Conservation (phyloP, 2,797 vertebrate species). For the Loriculus beryllinus region DNA sequence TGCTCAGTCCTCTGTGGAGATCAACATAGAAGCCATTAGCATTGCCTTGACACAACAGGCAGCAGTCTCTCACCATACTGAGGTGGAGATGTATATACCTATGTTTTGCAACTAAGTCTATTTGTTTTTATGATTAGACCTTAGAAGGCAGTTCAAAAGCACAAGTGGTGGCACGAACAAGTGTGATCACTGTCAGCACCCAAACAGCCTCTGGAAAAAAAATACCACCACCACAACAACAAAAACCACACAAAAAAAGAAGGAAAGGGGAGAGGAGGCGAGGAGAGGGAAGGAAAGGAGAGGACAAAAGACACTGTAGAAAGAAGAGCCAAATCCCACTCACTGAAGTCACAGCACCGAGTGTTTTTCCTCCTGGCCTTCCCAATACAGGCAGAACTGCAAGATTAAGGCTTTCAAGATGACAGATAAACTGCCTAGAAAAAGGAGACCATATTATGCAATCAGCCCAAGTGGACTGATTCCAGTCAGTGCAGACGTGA, state of each 20-base stretch:
- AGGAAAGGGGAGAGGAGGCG: not conserved
- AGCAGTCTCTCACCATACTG: not conserved
- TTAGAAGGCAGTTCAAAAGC: not conserved
- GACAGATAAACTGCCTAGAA: not conserved
- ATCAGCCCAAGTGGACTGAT: not conserved
- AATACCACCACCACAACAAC: too few species aligned
- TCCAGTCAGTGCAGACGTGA: not conserved
- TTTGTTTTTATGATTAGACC: not conserved
- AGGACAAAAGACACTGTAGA: not conserved
- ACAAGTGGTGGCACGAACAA: not conserved
- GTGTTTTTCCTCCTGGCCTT: not conserved
- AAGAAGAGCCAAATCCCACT: not conserved
- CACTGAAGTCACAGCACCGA: rapidly evolving
- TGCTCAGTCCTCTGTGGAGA: not conserved
- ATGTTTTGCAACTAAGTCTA: not conserved
- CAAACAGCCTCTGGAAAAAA: not conserved
- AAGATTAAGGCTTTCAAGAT: not conserved
- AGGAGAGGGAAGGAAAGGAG: too few species aligned
- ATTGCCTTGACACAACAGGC: not conserved
- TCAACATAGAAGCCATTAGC: not conserved
- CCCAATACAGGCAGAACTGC: not conserved
- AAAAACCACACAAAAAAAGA: not conserved
- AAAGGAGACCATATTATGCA: not conserved
- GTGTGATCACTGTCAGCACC: not conserved
- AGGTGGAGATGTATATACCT: not conserved